A percentile compares a stretch with the other conserved stretches of the same genome.
phyloP scores from a whole-genome alignment of 2,113 vertebrate genomes.

The Peromyscus californicus region DNA sequence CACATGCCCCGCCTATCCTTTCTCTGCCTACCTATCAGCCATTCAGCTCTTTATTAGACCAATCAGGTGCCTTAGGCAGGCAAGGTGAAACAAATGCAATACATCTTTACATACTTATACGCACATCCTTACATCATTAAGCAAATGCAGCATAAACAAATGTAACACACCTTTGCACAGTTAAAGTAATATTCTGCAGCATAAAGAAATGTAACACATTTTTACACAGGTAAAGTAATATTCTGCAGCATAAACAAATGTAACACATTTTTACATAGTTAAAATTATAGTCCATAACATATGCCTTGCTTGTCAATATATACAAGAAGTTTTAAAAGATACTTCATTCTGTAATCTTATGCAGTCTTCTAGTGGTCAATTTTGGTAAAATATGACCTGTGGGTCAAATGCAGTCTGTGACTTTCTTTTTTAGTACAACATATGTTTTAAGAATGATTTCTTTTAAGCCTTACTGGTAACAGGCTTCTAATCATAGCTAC shows the following conservation, averaged over 20 bases:
- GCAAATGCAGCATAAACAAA: too few species aligned
- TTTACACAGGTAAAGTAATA: too few species aligned
- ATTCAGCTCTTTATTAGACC: background rate
- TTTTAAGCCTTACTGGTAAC: background rate
- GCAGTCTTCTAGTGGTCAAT: rapidly evolving
- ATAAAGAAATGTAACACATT: background rate
- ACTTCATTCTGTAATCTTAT: background rate
- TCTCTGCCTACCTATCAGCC: background rate
- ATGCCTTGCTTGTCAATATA: background rate
- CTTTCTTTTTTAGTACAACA: background rate
- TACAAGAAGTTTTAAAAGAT: background rate
- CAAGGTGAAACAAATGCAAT: background rate
- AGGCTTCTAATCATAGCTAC: background rate
- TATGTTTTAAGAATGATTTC: background rate
- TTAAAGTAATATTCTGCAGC: too few species aligned
- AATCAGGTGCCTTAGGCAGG: background rate
- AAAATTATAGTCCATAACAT: background rate
- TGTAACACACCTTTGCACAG: too few species aligned
- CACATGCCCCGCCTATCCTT: background rate
- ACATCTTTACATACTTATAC: background rate
- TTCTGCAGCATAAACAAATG: background rate
- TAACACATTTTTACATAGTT: background rate
- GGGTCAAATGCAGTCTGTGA: background rate
- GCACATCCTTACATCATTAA: too few species aligned
- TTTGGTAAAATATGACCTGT: background rate